Conservation (phyloP, 2,113 vertebrate genomes). For the Misgurnus anguillicaudatus region DNA sequence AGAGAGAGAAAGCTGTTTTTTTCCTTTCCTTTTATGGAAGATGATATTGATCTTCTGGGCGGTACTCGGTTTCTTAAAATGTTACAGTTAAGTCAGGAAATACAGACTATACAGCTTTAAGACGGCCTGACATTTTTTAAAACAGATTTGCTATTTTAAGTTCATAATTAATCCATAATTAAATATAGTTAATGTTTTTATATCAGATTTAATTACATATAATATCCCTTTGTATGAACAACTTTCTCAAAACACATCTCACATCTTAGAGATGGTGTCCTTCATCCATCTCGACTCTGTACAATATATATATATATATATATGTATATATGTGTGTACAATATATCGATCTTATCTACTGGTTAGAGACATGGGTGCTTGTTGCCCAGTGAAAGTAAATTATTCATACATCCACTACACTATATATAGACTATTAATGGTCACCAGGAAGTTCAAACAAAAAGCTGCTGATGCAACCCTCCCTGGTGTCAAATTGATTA, state of each 20-base stretch:
- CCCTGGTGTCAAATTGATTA: constrained; percentile 44
- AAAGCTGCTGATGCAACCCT: constrained; percentile 10
- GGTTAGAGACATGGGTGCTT: constrained; percentile 45
- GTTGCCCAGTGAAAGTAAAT: constrained; percentile 61
- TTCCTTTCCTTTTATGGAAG: constrained; percentile 7
- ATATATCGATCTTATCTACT: constrained; percentile 65
- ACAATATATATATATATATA: constrained; percentile 50
- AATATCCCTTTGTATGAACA: not conserved
- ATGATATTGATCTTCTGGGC: constrained; percentile 28
- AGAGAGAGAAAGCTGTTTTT: not conserved
- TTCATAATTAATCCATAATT: too few species aligned
- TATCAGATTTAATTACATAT: not conserved
- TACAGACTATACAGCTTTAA: not conserved
- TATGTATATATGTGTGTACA: not conserved
- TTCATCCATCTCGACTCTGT: constrained; percentile 9
- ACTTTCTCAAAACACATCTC: not conserved
- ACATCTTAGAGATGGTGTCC: constrained; percentile 7
- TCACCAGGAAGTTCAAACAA: constrained; percentile 55
- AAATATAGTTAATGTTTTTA: not conserved
- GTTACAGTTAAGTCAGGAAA: not conserved
- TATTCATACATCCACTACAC: constrained; percentile 64
- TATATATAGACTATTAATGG: constrained; percentile 60
- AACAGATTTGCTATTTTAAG: not conserved
- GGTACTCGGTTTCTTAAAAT: constrained; percentile 29
- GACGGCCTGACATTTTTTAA: not conserved